These are phyloP conservation scores for Coptotermes formosanus DNA, from an alignment of 1,140 invertebrate genomes.

Conservation along the genomic window DNA sequence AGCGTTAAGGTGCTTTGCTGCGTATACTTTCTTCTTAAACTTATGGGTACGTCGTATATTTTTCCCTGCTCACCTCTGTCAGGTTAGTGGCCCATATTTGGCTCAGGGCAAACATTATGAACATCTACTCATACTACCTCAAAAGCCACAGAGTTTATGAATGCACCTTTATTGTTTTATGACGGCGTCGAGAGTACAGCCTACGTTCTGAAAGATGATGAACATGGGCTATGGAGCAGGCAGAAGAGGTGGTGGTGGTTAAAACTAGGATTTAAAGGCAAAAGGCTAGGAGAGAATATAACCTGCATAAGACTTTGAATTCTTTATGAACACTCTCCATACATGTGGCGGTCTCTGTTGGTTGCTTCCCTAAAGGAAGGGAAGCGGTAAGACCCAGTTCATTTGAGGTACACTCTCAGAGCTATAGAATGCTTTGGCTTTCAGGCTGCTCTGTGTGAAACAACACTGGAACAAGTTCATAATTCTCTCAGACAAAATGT, in stretches of 20 bases:
- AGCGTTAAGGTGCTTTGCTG: background rate
- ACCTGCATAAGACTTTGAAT: constrained; percentile 8
- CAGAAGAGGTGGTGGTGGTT: background rate
- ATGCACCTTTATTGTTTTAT: constrained; percentile 19
- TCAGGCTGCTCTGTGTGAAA: background rate
- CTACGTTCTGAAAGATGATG: background rate
- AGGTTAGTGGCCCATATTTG: constrained; percentile 1
- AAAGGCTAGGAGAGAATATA: constrained; percentile 16
- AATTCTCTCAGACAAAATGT: background rate
- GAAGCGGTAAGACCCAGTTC: background rate
- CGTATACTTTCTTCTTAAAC: background rate
- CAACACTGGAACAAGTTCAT: background rate
- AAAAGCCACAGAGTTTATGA: constrained; percentile 7
- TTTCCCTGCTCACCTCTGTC: constrained; percentile 1
- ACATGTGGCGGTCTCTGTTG: background rate
- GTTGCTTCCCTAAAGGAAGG: background rate
- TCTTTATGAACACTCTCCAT: constrained; percentile 16
- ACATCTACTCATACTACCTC: background rate
- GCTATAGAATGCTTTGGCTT: background rate
- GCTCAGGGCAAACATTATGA: constrained; percentile 12
- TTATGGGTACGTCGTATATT: background rate
- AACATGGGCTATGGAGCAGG: background rate
- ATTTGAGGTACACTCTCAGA: background rate
- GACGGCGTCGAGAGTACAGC: background rate
- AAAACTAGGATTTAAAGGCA: constrained; percentile 19